A percentile compares a stretch with the other conserved stretches of the same genome.
Evolutionary conservation across 1,140 invertebrate species (phyloP).

Genomic region (Neodiprion lecontei): DNA sequence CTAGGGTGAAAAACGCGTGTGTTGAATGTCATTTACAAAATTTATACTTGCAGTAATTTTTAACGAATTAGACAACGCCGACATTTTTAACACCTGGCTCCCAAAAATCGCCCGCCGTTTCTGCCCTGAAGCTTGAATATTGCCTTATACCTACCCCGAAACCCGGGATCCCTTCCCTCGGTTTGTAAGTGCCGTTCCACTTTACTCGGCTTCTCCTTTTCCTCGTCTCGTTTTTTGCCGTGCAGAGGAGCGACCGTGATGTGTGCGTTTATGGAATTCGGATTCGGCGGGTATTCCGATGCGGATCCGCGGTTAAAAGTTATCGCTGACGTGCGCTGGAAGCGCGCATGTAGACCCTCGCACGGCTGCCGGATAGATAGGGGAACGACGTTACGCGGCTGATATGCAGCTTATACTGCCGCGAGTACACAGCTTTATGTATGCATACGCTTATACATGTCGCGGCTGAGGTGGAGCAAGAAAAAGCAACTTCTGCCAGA

Average conservation of each 20-base stretch:
- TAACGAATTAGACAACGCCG: background rate
- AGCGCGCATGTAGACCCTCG: background rate
- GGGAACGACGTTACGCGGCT: background rate
- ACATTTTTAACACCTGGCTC: background rate
- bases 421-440: background rate
- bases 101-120: background rate
- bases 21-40: background rate
- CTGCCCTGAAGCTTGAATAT: background rate
- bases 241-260: background rate
- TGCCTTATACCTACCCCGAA: background rate
- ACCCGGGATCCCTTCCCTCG: background rate
- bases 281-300: background rate
- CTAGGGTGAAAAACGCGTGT: background rate
- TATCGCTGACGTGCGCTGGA: background rate
- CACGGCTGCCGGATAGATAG: background rate
- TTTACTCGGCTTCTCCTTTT: no score
- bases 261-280: constrained; percentile 1
- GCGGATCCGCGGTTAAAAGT: background rate
- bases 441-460: background rate
- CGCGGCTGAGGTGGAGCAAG: background rate
- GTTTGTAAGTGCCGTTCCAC: no score
- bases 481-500: background rate
- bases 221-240: no score
- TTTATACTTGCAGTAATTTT: background rate
- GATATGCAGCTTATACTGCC: background rate